Evolutionary conservation across 2,113 vertebrate species (phyloP), one percentile per base, ranked within the genome.

Genomic region (Cyprinus carpio): DNA sequence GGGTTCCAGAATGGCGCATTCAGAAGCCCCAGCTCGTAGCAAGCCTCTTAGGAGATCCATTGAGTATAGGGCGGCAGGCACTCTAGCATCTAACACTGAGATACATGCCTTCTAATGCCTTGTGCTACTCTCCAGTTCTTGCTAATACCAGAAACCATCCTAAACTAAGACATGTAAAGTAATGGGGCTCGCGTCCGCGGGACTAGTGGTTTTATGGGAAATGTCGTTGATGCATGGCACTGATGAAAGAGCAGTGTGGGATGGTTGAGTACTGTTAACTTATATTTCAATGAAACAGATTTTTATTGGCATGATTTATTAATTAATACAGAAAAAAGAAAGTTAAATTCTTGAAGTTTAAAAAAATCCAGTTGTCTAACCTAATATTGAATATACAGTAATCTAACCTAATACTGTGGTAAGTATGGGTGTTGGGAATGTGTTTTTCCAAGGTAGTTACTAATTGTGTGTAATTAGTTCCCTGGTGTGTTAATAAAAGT

Each of bases 21-120:
- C 67, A 69, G 83, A 62, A 75, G n/a, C 43, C 51, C 27, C 43
- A 84, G 79, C 84, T 89, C 78, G 54, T 43, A 60, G 71, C 88
- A 90, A 89, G 87, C 89, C 37, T 84, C 85, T 89, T 90, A 90
- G 60, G 51, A 82, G 84, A 84, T 64, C 76, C 58, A 31, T 71
- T 84, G 86, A 88, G 12, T 4, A 62, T 75, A 58, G 76, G 20
- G 71, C 60, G 65, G 80, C 72, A 71, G 62, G 77, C 80, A 72
- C 71, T 81, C 49, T 71, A 79, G 60, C 54, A 78, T 74, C 78
- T 81, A 65, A 86, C 75, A 82, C 81, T 76, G 79, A 77, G 71
- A 79, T 67, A 85, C 79, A 75, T 23, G 51, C 75, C 76, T 69
- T 69, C 80, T 83, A 83, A 89, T 83, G 85, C 88, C 80, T 84